These are phyloP conservation scores for Benthosema pterotum DNA, from an alignment of 2,797 vertebrate genomes.

Conservation along the genomic window DNA sequence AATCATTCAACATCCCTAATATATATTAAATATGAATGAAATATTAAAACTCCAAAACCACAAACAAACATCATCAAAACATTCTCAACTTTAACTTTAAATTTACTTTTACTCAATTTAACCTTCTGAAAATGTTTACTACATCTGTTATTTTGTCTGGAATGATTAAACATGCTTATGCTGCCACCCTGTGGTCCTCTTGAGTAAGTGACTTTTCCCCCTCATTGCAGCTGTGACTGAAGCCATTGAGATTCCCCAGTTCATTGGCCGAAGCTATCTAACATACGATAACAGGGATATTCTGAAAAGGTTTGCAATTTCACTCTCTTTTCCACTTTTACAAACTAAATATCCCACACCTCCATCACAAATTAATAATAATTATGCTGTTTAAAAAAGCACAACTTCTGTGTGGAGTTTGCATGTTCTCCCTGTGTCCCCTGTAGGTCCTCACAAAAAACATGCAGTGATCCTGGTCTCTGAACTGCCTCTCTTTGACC, in stretches of 20 bases:
- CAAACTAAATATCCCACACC: no score
- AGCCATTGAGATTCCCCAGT: constrained; percentile 95
- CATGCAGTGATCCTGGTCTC: no score
- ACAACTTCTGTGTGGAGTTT: no score
- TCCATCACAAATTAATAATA: no score
- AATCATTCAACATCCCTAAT: no score
- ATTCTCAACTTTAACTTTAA: neutral
- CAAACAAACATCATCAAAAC: neutral
- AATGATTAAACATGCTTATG: constrained; percentile 14
- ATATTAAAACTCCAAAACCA: neutral
- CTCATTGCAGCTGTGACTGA: constrained; percentile 86
- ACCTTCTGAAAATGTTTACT: neutral
- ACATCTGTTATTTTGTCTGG: neutral
- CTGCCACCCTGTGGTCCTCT: constrained; percentile 64
- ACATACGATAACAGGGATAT: constrained; percentile 90
- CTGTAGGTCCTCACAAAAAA: no score
- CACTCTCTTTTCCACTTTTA: no score
- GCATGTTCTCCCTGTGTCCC: no score
- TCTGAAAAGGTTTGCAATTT: constrained; percentile 86
- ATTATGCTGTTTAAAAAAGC: no score
- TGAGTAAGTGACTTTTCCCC: constrained; percentile 39
- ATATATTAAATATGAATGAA: no score
- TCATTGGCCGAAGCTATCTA: constrained; percentile 95
- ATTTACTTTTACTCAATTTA: no score
- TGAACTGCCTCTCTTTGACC: no score